A percentile compares a stretch with the other conserved stretches of the same genome.
These are phyloP conservation scores for Syngnathoides biaculeatus DNA, from an alignment of 2,113 vertebrate genomes.

Conservation along the genomic window DNA sequence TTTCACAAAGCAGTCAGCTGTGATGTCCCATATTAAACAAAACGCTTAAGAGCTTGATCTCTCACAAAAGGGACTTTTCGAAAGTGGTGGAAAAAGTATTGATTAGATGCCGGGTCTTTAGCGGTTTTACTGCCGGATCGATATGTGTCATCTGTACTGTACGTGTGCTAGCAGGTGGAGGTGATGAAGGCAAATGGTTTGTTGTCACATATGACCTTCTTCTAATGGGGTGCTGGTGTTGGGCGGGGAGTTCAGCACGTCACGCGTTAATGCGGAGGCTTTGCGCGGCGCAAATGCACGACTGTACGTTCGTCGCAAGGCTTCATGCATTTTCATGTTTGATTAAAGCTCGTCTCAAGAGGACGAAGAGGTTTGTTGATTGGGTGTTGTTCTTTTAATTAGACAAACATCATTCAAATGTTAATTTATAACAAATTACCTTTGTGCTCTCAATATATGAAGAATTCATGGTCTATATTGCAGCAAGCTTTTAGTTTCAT, in stretches of 20 bases:
- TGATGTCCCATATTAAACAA: slow-evolving; percentile 34
- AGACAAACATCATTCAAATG: slow-evolving; percentile 4
- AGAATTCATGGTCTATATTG: slow-evolving; percentile 3
- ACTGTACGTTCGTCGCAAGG: background rate
- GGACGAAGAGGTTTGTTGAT: background rate
- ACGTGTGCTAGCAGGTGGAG: slow-evolving; percentile 35
- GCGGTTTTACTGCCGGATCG: slow-evolving; percentile 42
- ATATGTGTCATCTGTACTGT: slow-evolving; percentile 41
- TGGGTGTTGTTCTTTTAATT: slow-evolving; percentile 6
- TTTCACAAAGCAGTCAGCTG: slow-evolving; percentile 38
- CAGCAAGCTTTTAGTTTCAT: slow-evolving; percentile 16
- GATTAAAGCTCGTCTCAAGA: background rate
- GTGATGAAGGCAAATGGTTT: slow-evolving; percentile 48
- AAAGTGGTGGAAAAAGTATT: slow-evolving; percentile 33
- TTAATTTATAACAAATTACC: background rate
- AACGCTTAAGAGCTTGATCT: slow-evolving; percentile 39
- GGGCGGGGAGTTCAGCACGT: slow-evolving; percentile 19
- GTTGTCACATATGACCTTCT: slow-evolving; percentile 53
- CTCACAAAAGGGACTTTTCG: slow-evolving; percentile 25
- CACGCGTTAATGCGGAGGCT: slow-evolving; percentile 22
- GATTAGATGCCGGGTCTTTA: slow-evolving; percentile 39
- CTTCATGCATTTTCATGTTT: slow-evolving; percentile 2
- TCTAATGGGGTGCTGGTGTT: background rate
- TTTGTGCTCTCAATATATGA: background rate
- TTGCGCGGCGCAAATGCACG: background rate